Percentiles rank a stretch among this genome's conserved stretches.
Evolutionary conservation across 1,140 invertebrate genomes (phyloP).

Genomic region (Heliconius hermathena): DNA sequence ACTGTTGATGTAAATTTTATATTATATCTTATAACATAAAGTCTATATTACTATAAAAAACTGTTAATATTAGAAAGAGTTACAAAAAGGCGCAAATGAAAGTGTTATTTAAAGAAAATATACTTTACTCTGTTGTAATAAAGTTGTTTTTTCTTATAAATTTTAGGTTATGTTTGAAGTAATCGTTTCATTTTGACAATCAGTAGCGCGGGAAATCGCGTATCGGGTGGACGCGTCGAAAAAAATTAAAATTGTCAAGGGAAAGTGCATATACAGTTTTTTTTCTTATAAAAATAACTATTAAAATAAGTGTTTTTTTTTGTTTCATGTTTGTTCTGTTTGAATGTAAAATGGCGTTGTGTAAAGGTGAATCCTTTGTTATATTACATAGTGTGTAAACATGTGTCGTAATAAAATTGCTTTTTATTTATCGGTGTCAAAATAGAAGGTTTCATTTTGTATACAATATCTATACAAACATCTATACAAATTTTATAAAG

Average conservation of each 20-base stretch:
- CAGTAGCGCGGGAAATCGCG: constrained; percentile 65
- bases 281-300: not conserved
- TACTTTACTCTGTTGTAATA: not conserved
- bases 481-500: not conserved
- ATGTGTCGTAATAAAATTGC: not conserved
- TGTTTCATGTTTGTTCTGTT: not conserved
- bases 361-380: constrained; percentile 5
- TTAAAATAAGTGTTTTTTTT: not conserved
- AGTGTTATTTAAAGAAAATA: not conserved
- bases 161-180: not conserved
- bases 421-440: constrained; percentile 14
- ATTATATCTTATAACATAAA: not conserved
- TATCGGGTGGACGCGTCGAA: not conserved
- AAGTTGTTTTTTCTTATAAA: not conserved
- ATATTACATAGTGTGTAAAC: not conserved
- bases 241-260: not conserved
- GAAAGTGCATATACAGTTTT: not conserved
- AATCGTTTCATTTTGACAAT: constrained; percentile 37
- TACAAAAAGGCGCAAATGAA: not conserved
- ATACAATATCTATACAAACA: not conserved
- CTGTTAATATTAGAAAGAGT: not conserved
- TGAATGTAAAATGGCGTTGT: not conserved
- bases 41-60: constrained; percentile 3
- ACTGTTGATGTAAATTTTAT: constrained; percentile 11
- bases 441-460: not conserved